These are phyloP conservation scores for Plutella xylostella DNA, from an alignment of 2,888 invertebrate species.

Conservation along the genomic window DNA sequence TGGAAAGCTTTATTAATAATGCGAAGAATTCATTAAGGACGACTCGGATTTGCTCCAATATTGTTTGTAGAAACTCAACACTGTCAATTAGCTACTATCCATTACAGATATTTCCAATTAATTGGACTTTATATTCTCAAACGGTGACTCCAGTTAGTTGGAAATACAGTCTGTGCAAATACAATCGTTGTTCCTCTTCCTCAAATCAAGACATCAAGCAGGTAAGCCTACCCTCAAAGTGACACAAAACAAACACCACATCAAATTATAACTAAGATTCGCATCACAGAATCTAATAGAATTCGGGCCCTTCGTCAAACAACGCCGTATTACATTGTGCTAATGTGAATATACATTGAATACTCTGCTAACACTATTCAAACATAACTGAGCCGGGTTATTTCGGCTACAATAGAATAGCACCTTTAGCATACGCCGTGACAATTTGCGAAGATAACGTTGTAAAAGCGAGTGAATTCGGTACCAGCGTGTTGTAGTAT, in stretches of 20 bases:
- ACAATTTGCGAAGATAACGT: conserved; percentile 50
- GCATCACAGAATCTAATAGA: conserved; percentile 36
- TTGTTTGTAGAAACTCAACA: conserved; percentile 32
- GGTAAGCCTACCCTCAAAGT: conserved; percentile 4
- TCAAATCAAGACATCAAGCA: conserved; percentile 17
- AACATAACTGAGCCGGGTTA: conserved; percentile 55
- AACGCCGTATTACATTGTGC: conserved; percentile 43
- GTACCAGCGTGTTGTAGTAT: conserved; percentile 47
- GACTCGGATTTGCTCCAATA: no score
- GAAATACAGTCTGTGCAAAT: no score
- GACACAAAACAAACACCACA: conserved; percentile 26
- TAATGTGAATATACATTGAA: conserved; percentile 48
- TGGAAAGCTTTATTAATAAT: no score
- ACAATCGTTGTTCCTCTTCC: no score
- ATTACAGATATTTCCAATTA: conserved; percentile 23
- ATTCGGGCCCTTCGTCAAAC: conserved; percentile 48
- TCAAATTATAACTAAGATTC: conserved; percentile 25
- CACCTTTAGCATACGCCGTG: conserved; percentile 29
- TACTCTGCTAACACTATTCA: conserved; percentile 50
- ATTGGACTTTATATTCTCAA: conserved; percentile 15
- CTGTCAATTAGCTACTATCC: conserved; percentile 31
- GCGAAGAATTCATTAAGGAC: no score
- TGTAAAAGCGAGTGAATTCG: conserved; percentile 45
- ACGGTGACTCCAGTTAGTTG: no score
- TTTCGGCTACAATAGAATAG: conserved; percentile 36